These are phyloP conservation scores for Microtus richardsoni DNA, from an alignment of 2,113 vertebrate species.

Conservation along the genomic window DNA sequence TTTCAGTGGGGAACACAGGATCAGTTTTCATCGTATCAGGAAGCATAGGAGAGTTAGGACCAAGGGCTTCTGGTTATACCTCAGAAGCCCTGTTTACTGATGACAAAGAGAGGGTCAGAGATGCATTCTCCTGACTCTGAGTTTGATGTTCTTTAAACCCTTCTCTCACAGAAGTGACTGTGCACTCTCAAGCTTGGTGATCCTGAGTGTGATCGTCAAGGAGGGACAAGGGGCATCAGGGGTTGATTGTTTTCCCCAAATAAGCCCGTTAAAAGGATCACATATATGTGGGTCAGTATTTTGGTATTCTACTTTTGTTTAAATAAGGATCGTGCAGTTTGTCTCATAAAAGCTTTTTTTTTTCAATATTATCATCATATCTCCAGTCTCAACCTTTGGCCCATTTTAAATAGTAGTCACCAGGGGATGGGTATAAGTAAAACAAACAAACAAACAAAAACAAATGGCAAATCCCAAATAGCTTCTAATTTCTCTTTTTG, in stretches of 20 bases:
- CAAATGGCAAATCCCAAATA: not conserved
- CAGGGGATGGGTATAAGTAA: conserved; percentile 40
- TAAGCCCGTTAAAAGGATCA: conserved; percentile 32
- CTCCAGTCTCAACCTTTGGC: not conserved
- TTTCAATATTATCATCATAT: not conserved
- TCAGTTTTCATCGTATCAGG: not conserved
- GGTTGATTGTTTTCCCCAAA: conserved; percentile 19
- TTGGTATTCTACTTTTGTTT: conserved; percentile 41
- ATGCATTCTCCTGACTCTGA: not conserved
- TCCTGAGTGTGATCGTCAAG: not conserved
- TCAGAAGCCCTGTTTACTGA: conserved; percentile 29
- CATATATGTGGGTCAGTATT: not conserved
- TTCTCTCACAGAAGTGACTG: not conserved
- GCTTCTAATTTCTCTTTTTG: conserved; percentile 56
- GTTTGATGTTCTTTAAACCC: conserved; percentile 2
- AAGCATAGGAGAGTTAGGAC: not conserved
- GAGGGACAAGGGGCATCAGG: not conserved
- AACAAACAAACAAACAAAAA: not conserved
- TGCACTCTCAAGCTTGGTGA: not conserved
- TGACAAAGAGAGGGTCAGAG: conserved; percentile 21
- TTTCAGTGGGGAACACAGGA: not conserved
- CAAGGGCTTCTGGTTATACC: conserved; percentile 46
- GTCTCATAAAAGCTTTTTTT: not conserved
- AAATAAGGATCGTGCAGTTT: conserved; percentile 28
- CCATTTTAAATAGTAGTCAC: not conserved